Evolutionary conservation across 2,797 vertebrate species (phyloP).

Genomic region (Apogon talboti): DNA sequence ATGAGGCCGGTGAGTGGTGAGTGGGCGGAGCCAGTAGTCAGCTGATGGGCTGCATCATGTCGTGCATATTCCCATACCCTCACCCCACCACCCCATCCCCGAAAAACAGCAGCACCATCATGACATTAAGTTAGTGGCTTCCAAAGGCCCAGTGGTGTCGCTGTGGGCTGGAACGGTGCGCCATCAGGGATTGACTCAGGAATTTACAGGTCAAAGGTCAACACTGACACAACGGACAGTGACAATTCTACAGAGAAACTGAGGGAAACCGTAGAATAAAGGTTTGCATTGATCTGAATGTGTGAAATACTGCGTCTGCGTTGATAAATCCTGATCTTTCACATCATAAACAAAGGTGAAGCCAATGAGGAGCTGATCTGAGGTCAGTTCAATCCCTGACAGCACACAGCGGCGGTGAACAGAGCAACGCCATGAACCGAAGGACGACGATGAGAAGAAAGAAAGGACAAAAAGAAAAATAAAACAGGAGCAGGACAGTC

Average conservation of each 20-base stretch:
- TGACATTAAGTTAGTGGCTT: constrained; percentile 3
- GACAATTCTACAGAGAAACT: not conserved
- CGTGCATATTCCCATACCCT: constrained; percentile 3
- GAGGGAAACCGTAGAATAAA: no score
- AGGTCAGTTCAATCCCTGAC: no score
- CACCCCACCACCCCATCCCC: constrained; percentile 8
- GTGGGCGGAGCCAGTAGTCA: constrained; percentile 17
- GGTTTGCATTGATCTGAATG: no score
- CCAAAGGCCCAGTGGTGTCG: constrained; percentile 27
- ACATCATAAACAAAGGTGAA: no score
- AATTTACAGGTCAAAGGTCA: constrained; percentile 8
- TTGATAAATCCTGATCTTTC: no score
- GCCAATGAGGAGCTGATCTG: no score
- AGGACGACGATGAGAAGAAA: no score
- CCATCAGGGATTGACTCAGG: constrained; percentile 68
- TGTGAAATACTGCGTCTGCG: no score
- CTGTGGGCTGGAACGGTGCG: constrained; percentile 37
- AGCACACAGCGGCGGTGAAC: no score
- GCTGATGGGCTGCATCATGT: not conserved
- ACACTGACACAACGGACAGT: not conserved
- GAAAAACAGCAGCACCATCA: constrained; percentile 20
- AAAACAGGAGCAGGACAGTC: no score
- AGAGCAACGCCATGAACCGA: no score
- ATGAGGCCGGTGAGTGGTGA: constrained; percentile 36
- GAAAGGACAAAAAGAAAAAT: no score